Base-by-base conservation (phyloP, 92 coral and sea anemone species). In the Parazoanthus swiftii region DNA sequence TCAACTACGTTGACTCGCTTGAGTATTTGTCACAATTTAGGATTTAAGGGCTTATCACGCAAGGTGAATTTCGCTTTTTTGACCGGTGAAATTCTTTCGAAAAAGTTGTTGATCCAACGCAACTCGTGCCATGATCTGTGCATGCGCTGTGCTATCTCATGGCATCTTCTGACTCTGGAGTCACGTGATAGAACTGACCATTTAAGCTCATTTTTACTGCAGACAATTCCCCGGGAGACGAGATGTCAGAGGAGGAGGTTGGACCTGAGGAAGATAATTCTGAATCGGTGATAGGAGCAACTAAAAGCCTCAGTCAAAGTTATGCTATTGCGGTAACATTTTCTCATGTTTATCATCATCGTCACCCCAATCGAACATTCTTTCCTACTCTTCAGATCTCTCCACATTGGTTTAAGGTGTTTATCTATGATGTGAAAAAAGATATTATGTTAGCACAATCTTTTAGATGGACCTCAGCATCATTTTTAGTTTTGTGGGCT, bases 91-190 rank as follows among this genome's bases (percentile, higher is more conserved):
- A 63, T 2, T 18, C 13, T 56, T 56, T 10, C 18, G 18, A 56
- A 4, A 58, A 26, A 21, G 20, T 48, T 79, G 18, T 79, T 46
- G 84, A 79, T 42, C 84, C 50, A 42, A 79, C 84, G 84, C 84
- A 26, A 42, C 18, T 21, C 56, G 84, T 79, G 84, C 84, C 4
- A 42, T 38, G 84, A 79, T 46, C 68, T 36, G 56, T 70, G 67
- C 84, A 37, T 79, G 84, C 68, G 84, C 68, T 18, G 84, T 43
- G 84, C 84, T 79, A 63, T 79, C 84, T 79, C 84, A 79, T 79
- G 84, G 84, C 68, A 43, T 79, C 67, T 46, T 29, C 84, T 42
- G 68, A 21, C 84, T 79, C 84, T 29, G n/a, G 68, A 58, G 84
- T 79, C 84, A 46, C 59, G 84, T 79, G 84, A 79, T 63, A 63